These are phyloP conservation scores for Redunca redunca DNA, from an alignment of 2,113 vertebrate genomes.

Conservation along the genomic window DNA sequence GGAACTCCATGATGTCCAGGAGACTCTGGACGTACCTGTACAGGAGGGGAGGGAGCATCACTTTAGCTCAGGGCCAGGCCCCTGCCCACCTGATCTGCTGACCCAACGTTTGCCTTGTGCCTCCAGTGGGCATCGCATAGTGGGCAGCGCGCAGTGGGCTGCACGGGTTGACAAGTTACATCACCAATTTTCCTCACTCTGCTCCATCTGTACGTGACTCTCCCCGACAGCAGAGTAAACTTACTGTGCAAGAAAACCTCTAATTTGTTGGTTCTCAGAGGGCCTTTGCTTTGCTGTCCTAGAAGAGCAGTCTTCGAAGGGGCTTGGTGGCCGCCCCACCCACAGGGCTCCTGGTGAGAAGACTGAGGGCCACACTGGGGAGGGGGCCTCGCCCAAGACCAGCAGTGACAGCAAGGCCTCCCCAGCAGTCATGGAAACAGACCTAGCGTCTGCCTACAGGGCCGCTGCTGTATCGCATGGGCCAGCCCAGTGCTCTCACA, in stretches of 20 bases:
- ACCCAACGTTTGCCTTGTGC: neutral
- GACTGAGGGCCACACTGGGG: neutral
- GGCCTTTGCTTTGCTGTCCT: neutral
- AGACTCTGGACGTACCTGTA: slow-evolving; percentile 95
- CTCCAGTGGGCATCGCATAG: fast-evolving
- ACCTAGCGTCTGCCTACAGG: neutral
- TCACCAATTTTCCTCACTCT: neutral
- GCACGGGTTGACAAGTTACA: neutral
- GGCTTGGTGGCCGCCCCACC: neutral
- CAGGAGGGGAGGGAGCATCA: fast-evolving
- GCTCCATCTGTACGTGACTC: neutral
- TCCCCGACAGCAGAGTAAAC: neutral
- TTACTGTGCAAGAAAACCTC: neutral
- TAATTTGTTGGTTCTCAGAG: neutral
- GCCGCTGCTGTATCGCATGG: fast-evolving
- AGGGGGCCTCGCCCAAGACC: neutral
- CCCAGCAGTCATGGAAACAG: neutral
- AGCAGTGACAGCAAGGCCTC: neutral
- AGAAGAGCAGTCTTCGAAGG: neutral
- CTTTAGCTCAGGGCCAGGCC: neutral
- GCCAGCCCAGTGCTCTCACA: neutral
- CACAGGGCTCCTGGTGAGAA: neutral
- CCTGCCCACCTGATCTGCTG: neutral
- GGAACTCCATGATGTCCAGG: slow-evolving; percentile 93
- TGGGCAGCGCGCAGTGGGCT: neutral